Evolutionary conservation across 2,113 vertebrate genomes (phyloP), one percentile per base, ranked within the genome.

Genomic region (Perca schrenkii): DNA sequence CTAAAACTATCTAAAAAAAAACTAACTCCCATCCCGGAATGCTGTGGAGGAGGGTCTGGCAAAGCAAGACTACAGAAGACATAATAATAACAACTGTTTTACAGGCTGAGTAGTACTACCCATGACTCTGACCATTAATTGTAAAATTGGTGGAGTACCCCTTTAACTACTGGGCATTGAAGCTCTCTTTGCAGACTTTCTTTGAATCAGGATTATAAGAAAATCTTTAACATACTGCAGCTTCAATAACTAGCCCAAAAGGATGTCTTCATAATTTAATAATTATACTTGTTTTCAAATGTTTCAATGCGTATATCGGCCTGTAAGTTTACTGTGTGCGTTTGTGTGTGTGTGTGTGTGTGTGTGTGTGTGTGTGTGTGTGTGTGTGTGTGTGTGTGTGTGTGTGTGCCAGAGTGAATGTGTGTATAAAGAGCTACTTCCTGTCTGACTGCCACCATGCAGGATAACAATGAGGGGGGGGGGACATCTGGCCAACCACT

Each of bases 401-500:
- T 79, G 21, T 21, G 28, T 79, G 22, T 31, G 22, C 36, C 13
- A 34, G 31, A 11, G 43, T 77, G 19, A 17, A 10, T 68, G 47
- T 14, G 25, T 34, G 28, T 50, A 50, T 10, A 2, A 40, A 53
- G 19, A 16, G 46, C 67, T 46, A 40, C 34, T 71, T 62, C 73
- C 47, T 62, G 19, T 50, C 53, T 83, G 73, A 73, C 47, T 16
- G 34, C 56, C 69, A 73, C 34, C 25, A 58, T 70, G 70, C 19
- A 72, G 34, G 46, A 77, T 8, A 84, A 74, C 46, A 75, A 79
- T 49, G 46, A 40, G 53, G 4, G 17, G 22, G 6, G 60, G 11
- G 43, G 77, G 88, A 85, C 80, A 87, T 88, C 84, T 85, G 88
- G 79, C 28, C 28, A 8, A 68, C 81, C 77, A 52, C 60, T 56